phyloP scores from a whole-genome alignment of 2,797 vertebrate genomes.

The Delichon dasypus region DNA sequence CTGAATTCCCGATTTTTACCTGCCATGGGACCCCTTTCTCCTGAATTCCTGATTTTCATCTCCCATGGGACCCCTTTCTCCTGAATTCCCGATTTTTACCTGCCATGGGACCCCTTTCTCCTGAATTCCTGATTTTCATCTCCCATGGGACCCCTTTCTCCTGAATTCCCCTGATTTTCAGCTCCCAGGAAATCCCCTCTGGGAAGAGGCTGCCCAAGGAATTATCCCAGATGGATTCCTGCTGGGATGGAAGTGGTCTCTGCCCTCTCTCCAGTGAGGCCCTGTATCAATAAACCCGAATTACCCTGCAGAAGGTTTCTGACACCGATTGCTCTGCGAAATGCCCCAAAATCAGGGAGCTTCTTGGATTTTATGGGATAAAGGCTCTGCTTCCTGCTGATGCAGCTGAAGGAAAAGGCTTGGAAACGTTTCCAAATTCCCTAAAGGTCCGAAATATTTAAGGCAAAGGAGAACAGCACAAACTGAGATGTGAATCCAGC shows the following conservation, averaged over 20 bases:
- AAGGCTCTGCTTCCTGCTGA: background rate
- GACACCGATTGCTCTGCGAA: background rate
- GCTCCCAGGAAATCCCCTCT: background rate
- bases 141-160: too few relatives aligned
- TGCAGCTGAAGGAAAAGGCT: background rate
- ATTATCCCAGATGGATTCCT: rapidly evolving
- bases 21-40: background rate
- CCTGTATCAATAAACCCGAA: rapidly evolving
- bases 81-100: background rate
- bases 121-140: too few relatives aligned
- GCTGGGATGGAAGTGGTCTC: background rate
- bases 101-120: too few relatives aligned
- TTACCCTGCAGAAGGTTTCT: background rate
- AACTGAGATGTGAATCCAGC: background rate
- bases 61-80: background rate
- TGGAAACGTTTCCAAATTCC: background rate
- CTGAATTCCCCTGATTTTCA: too few relatives aligned
- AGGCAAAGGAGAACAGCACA: background rate
- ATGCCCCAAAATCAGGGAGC: background rate
- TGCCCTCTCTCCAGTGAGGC: rapidly evolving
- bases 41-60: background rate
- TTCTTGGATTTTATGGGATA: background rate
- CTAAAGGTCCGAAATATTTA: rapidly evolving
- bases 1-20: background rate
- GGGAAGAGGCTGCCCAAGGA: background rate